Evolutionary conservation across 1,140 invertebrate species (phyloP).

Genomic region (Sarcophaga bullata): DNA sequence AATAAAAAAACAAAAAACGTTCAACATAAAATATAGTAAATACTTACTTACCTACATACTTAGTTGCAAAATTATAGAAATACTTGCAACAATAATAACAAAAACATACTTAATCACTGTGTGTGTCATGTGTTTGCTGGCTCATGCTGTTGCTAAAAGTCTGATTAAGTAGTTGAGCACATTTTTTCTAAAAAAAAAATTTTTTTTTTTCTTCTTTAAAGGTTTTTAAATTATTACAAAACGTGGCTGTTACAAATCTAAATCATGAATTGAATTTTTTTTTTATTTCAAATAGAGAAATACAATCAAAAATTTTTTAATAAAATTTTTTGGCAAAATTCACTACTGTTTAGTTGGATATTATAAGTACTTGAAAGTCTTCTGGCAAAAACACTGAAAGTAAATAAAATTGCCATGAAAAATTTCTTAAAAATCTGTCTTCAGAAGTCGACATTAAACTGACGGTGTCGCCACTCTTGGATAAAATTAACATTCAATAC

Average conservation of each 20-base stretch:
- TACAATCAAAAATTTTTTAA: neutral
- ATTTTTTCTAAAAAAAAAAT: neutral
- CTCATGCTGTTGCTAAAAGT: neutral
- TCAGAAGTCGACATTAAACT: too few species aligned
- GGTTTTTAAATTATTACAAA: constrained; percentile 41
- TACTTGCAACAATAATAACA: neutral
- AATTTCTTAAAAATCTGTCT: too few species aligned
- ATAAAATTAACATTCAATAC: too few species aligned
- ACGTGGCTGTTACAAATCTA: constrained; percentile 38
- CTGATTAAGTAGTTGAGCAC: constrained; percentile 29
- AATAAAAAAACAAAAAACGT: too few species aligned
- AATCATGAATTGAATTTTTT: constrained; percentile 25
- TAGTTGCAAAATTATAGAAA: neutral
- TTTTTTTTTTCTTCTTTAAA: neutral
- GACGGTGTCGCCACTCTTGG: too few species aligned
- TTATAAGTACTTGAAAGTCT: too few species aligned
- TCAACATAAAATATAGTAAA: too few species aligned
- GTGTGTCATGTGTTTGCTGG: neutral
- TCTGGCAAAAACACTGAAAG: too few species aligned
- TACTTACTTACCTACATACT: too few species aligned
- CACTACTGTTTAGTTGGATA: too few species aligned
- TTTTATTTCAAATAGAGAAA: constrained; percentile 5
- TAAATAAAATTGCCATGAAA: too few species aligned
- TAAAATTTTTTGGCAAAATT: neutral
- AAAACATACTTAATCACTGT: neutral